phyloP scores from a whole-genome alignment of 2,797 vertebrate genomes.

The Myotis pilosus region DNA sequence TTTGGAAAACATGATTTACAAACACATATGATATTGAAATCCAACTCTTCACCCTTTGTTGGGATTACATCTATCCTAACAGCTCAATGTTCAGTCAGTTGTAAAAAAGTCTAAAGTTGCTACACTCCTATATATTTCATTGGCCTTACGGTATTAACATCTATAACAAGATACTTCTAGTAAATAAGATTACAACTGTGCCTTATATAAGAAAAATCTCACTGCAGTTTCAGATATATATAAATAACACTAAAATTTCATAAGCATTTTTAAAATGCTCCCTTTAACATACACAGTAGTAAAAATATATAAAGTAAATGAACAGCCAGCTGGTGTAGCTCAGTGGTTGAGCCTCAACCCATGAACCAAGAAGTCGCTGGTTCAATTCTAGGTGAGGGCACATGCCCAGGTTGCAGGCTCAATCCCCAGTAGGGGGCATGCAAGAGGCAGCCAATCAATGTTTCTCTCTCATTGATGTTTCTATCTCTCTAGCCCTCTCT shows the following conservation, averaged over 20 bases:
- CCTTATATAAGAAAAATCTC: background rate
- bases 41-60: background rate
- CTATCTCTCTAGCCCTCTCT: no score
- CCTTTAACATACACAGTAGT: background rate
- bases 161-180: background rate
- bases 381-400: no score
- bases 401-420: no score
- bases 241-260: background rate
- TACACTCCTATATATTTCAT: background rate
- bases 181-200: background rate
- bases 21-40: background rate
- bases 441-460: no score
- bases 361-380: no score
- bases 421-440: no score
- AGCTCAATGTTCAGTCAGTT: background rate
- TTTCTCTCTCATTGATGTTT: no score
- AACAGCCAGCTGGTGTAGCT: background rate
- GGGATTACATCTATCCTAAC: background rate
- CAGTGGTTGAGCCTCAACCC: no score
- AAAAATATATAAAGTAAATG: background rate
- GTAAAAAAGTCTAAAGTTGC: background rate
- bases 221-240: background rate
- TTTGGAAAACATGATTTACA: slow-evolving; percentile 10
- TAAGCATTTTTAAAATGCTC: background rate
- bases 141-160: background rate